Percentiles rank a stretch among this genome's conserved stretches.
These are phyloP conservation scores for Sigmodon hispidus DNA, from an alignment of 2,113 vertebrate genomes.

Conservation along the genomic window DNA sequence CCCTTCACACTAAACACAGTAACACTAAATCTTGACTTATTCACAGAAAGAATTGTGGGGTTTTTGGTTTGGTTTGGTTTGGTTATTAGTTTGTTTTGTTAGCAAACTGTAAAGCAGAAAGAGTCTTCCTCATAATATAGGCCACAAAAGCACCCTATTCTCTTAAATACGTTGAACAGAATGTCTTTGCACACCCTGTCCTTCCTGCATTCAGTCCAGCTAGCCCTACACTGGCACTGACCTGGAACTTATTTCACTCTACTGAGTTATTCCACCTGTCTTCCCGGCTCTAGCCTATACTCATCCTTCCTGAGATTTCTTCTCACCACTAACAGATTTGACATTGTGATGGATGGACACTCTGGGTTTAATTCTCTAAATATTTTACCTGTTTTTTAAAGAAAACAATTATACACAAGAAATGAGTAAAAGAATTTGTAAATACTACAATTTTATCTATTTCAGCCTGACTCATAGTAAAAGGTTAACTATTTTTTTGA, in stretches of 20 bases:
- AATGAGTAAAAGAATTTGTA: neutral
- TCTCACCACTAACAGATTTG: neutral
- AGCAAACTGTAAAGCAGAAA: neutral
- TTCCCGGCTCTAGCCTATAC: fast-evolving
- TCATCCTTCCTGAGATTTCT: neutral
- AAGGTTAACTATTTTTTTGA: neutral
- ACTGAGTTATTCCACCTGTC: neutral
- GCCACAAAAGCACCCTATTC: neutral
- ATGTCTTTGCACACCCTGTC: neutral
- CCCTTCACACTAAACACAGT: neutral
- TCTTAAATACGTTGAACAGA: neutral
- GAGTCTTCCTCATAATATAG: neutral
- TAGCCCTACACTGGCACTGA: fast-evolving
- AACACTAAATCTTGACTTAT: neutral
- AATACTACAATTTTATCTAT: neutral
- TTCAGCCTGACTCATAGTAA: neutral
- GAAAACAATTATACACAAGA: neutral
- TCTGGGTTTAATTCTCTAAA: neutral
- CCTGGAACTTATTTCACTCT: neutral
- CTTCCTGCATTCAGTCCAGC: neutral
- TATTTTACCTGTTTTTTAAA: neutral
- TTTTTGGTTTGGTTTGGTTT: too few relatives aligned
- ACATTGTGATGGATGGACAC: neutral
- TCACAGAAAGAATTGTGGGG: neutral
- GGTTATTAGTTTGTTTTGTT: too few relatives aligned